Conservation (phyloP, 2,113 vertebrate genomes). For the Dolichotis patagonum region DNA sequence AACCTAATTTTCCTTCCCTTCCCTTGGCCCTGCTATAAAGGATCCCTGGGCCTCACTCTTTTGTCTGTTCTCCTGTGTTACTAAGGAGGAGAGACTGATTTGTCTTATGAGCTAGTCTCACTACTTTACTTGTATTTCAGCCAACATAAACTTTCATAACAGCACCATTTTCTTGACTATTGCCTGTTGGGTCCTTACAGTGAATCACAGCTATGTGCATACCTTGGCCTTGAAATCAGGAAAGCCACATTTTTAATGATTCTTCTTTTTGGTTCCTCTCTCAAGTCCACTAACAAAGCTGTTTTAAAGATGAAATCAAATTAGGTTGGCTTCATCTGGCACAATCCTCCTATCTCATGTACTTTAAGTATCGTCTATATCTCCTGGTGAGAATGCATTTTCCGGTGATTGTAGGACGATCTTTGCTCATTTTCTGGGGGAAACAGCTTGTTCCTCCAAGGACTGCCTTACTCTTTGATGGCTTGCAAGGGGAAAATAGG, state of each 20-base stretch:
- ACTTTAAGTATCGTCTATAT: constrained; percentile 28
- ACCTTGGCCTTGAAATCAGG: constrained; percentile 54
- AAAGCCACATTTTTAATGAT: constrained; percentile 23
- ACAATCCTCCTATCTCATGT: not conserved
- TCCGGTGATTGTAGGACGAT: not conserved
- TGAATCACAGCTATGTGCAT: not conserved
- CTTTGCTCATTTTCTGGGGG: constrained; percentile 58
- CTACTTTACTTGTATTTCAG: constrained; percentile 3
- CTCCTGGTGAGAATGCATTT: constrained; percentile 31
- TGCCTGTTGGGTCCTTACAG: not conserved
- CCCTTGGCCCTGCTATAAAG: not conserved
- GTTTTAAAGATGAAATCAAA: not conserved
- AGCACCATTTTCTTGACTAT: not conserved
- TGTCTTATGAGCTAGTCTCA: constrained; percentile 51
- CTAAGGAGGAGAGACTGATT: constrained; percentile 40
- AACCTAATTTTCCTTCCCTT: constrained; percentile 59
- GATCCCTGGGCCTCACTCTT: not conserved
- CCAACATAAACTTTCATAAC: not conserved
- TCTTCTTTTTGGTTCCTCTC: not conserved
- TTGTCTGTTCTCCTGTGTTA: not conserved
- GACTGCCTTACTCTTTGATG: constrained; percentile 42
- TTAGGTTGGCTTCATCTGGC: not conserved
- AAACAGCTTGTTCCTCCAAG: constrained; percentile 58
- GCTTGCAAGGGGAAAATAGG: constrained; percentile 36
- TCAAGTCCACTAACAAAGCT: not conserved